Evolutionary conservation across 2,113 vertebrate species (phyloP).

Genomic region (Oreochromis niloticus): DNA sequence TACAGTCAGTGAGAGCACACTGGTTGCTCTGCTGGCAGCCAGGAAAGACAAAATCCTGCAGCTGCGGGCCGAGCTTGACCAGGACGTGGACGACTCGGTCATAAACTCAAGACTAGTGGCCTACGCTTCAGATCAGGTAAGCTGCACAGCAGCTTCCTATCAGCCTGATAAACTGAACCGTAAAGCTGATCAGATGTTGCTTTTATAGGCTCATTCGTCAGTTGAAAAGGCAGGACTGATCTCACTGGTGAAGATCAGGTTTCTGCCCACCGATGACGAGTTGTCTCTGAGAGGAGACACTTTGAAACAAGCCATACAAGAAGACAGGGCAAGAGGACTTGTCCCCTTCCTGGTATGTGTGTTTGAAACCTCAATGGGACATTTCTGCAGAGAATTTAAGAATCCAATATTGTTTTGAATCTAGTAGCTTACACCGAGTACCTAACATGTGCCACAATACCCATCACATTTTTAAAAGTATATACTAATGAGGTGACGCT

Average conservation of each 20-base stretch:
- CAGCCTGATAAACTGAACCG: neutral
- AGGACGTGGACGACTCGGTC: conserved; percentile 77
- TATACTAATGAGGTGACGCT: neutral
- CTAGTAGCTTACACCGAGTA: neutral
- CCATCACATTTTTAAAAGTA: neutral
- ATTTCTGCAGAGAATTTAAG: neutral
- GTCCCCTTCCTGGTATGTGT: conserved; percentile 87
- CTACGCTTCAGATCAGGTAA: conserved; percentile 91
- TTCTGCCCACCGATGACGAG: conserved; percentile 85
- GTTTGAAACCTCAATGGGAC: neutral
- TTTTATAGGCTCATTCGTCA: conserved; percentile 87
- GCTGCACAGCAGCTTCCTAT: neutral
- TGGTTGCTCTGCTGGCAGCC: conserved; percentile 87
- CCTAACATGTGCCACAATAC: neutral
- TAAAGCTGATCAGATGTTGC: neutral
- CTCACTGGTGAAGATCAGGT: conserved; percentile 87
- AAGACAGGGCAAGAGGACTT: conserved; percentile 82
- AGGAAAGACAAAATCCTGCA: conserved; percentile 87
- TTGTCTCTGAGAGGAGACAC: conserved; percentile 86
- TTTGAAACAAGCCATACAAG: conserved; percentile 81
- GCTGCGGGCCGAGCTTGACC: conserved; percentile 75
- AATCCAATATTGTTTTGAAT: neutral
- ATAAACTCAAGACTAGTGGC: conserved; percentile 86
- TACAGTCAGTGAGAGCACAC: conserved; percentile 91
- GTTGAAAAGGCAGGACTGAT: conserved; percentile 95